These are phyloP conservation scores for Drepana falcataria DNA, from an alignment of 2,888 invertebrate species.

Conservation along the genomic window DNA sequence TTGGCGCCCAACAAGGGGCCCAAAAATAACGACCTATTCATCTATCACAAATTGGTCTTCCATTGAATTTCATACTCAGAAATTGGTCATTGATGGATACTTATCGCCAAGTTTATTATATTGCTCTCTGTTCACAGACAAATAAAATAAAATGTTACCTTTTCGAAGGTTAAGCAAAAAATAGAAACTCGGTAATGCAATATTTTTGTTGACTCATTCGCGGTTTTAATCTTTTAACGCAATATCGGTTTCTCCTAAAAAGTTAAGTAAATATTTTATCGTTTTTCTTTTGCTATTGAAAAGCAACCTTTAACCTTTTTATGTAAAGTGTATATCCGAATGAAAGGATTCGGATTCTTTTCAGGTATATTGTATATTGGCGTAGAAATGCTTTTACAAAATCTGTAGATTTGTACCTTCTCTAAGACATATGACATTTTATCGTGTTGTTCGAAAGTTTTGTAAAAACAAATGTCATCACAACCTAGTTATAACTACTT, in stretches of 20 bases:
- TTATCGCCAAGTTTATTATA: not conserved
- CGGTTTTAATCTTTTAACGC: not conserved
- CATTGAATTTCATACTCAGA: not conserved
- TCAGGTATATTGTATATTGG: not conserved
- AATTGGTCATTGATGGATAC: not conserved
- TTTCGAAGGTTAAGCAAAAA: not conserved
- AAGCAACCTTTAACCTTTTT: not conserved
- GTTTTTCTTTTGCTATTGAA: not conserved
- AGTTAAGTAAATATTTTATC: not conserved
- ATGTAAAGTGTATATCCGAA: not conserved
- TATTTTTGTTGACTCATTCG: not conserved
- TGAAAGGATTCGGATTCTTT: not conserved
- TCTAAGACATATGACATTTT: not conserved
- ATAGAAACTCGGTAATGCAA: not conserved
- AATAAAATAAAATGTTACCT: not conserved
- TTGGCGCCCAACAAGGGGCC: not conserved
- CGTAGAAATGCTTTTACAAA: not conserved
- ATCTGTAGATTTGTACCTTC: not conserved
- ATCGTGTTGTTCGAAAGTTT: not conserved
- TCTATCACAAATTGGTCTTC: not conserved
- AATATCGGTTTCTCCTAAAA: not conserved
- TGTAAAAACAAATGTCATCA: no score
- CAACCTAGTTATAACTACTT: no score
- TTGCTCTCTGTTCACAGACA: not conserved
- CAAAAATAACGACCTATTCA: not conserved